Conservation (phyloP, 2,113 vertebrate species). For the Tamias sibiricus region DNA sequence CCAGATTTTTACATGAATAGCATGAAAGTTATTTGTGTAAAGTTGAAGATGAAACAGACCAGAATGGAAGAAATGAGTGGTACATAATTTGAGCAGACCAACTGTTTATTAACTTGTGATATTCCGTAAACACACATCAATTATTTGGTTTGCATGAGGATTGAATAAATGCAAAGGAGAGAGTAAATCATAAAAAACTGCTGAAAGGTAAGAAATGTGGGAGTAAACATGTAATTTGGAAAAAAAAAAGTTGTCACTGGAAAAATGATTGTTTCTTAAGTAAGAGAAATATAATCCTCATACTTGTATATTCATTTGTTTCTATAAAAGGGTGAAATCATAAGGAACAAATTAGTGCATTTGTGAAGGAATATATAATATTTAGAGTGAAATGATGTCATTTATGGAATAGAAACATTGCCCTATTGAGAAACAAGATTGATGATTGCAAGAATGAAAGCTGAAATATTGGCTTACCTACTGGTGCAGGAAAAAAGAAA, state of each 20-base stretch:
- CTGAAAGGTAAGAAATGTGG: background rate
- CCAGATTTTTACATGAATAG: background rate
- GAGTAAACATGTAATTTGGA: background rate
- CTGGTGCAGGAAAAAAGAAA: background rate
- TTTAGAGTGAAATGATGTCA: background rate
- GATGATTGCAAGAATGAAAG: background rate
- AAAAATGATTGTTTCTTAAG: background rate
- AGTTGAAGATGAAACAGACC: slow-evolving; percentile 6
- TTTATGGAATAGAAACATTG: background rate
- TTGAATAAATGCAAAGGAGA: background rate
- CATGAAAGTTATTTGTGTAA: background rate
- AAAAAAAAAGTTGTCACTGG: background rate
- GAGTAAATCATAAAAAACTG: background rate
- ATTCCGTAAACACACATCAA: background rate
- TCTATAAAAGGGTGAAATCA: background rate
- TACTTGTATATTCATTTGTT: background rate
- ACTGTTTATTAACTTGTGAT: background rate
- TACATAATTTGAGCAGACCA: background rate
- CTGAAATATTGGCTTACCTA: background rate
- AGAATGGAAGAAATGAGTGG: background rate
- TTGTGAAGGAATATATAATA: background rate
- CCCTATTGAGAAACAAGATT: background rate
- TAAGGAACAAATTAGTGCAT: background rate
- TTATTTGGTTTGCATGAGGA: background rate
- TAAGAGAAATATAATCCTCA: background rate